Evolutionary conservation across 53 echinoderm and acorn worm species (phyloP).

Genomic region (Antedon mediterranea): DNA sequence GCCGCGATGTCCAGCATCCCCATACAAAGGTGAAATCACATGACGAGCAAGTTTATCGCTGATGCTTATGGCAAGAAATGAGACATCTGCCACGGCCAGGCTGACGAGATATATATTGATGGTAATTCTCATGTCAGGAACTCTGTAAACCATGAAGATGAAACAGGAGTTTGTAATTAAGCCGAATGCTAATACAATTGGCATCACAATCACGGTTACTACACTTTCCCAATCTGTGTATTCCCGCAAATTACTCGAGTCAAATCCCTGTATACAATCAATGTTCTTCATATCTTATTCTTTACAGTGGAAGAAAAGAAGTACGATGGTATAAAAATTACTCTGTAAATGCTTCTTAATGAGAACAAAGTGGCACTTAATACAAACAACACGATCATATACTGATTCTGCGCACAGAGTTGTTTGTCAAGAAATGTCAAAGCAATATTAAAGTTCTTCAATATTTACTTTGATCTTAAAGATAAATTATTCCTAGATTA

Average conservation of each 20-base stretch:
- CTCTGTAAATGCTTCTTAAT: too few species aligned
- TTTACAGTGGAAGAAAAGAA: too few species aligned
- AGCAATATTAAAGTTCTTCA: too few species aligned
- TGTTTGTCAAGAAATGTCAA: too few species aligned
- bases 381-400: too few species aligned
- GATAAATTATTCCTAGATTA: too few species aligned
- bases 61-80: constrained; percentile 55
- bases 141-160: constrained; percentile 51
- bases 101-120: constrained; percentile 78
- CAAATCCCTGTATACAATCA: not conserved
- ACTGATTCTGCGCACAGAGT: too few species aligned
- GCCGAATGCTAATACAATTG: constrained; percentile 48
- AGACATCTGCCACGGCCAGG: constrained; percentile 61
- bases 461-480: too few species aligned
- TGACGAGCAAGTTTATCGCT: constrained; percentile 57
- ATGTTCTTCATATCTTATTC: not conserved
- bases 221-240: not conserved
- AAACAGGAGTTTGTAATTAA: constrained; percentile 58
- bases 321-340: too few species aligned
- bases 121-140: constrained; percentile 68
- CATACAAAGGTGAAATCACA: constrained; percentile 11
- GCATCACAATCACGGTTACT: constrained; percentile 23
- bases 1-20: constrained; percentile 14
- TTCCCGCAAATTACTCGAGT: not conserved
- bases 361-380: too few species aligned